Base-by-base conservation (phyloP, 2,797 vertebrate species). In the Heliangelus exortis region DNA sequence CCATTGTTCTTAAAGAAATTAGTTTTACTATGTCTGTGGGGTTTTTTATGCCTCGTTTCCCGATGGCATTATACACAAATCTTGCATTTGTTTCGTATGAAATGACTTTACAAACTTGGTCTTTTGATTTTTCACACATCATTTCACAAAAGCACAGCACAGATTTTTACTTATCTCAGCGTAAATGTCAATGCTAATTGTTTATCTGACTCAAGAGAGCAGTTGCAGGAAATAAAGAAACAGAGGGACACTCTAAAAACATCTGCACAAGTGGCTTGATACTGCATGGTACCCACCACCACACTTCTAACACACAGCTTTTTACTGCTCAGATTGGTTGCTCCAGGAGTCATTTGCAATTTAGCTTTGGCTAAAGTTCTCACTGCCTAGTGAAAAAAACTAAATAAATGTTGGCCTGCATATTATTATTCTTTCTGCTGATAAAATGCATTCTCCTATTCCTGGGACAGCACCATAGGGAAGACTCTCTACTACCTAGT, bases 141-240 rank as follows among this genome's bases (percentile, higher is more conserved):
- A 31, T 77, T 93, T 89, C 76, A 66, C 34, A 75, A 86, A 96
- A 75, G 9, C 39, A 62, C 21, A 68, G n/a, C 39, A 58, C 4
- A 83, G 66, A 62, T 72, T 93, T 93, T 91, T 80, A 80, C 68
- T 92, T 85, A 63, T 66, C 39, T 90, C 59, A 94, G 65, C 81
- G 85, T 41, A 93, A 93, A 74, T 1, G 1, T 61, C 72, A 83
- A 18, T 45, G 23, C 8, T 63, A 10, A 26, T 21, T 68, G 54
- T 78, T 94, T 73, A 10, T 85, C 36, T 28, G 41, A 59, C 45
- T 72, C 21, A 90, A 90, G 78, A 31, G 69, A 87, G 29, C 66
- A 85, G 50, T 59, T 80, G 57, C 25, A 41, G 36, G 41, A 93
- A 91, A 81, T 12, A 51, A 13, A 87, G 53, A 81, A 92, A 55